These are phyloP conservation scores for Andrena cerasifolii DNA, from an alignment of 1,140 invertebrate species.

Conservation along the genomic window DNA sequence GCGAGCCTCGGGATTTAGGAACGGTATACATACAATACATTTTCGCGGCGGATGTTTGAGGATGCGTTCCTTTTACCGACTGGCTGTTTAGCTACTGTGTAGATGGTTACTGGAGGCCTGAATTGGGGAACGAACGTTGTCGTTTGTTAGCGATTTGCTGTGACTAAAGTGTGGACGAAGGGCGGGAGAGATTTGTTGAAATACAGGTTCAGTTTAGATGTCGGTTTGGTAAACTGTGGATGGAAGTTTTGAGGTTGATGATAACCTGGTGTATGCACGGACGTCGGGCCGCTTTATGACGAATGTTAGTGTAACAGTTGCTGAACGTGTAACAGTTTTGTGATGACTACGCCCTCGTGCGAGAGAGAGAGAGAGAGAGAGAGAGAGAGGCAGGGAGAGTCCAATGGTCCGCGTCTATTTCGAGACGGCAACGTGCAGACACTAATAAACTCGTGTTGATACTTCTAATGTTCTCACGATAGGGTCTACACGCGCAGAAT, in stretches of 20 bases:
- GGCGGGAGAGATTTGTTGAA: background rate
- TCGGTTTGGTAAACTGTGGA: background rate
- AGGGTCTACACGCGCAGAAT: slow-evolving; percentile 14
- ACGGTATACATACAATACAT: no score
- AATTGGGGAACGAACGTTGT: no score
- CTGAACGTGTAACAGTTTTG: slow-evolving; percentile 48
- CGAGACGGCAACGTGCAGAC: slow-evolving; percentile 39
- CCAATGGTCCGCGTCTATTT: slow-evolving; percentile 57
- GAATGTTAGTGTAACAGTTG: slow-evolving; percentile 48
- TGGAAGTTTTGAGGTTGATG: background rate
- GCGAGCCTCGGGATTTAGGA: background rate
- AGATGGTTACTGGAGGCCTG: no score
- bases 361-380: slow-evolving; percentile 19
- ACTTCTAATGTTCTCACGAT: slow-evolving; percentile 45
- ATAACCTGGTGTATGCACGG: slow-evolving; percentile 28
- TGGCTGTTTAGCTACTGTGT: no score
- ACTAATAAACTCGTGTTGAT: slow-evolving; percentile 61
- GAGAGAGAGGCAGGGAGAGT: slow-evolving; percentile 35
- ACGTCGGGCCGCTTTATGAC: slow-evolving; percentile 27
- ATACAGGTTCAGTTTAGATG: background rate
- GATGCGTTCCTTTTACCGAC: no score
- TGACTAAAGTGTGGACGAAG: background rate
- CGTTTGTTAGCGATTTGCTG: no score
- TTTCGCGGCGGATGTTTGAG: no score
- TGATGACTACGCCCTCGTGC: slow-evolving; percentile 46